Base-by-base conservation (phyloP, 2,888 invertebrate genomes). In the Drosophila leonis region DNA sequence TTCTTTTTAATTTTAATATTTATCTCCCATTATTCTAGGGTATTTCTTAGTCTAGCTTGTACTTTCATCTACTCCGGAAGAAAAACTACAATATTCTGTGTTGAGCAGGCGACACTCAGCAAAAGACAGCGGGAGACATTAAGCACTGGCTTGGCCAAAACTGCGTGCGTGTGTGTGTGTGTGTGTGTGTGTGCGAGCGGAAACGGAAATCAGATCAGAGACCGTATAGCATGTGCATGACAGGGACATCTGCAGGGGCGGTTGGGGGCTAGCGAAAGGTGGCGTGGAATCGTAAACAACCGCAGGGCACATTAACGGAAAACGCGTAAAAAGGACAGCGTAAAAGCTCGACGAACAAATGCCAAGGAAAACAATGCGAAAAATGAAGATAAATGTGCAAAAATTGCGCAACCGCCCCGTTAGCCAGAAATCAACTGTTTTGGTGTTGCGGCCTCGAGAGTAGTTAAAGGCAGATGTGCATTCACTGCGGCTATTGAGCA, bases 331-430 rank as follows among this genome's bases (percentile, higher is more conserved):
- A 71, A 59, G 54, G 64, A 44, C 70, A 67, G 49, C 77, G 63
- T 56, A 55, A 75, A 72, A 75, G 37, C 52, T 15, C 51, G 44
- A 49, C 24, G 24, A 24, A 24, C 24, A 24, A 24, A 24, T 24
- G 24, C 71, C n/a, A 65, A 68, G 63, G 71, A 76, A 72, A 75
- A 80, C 72, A 81, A 69, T 80, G 67, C 61, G 48, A 69, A 64
- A 80, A 88, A 86, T 86, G 83, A 86, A 86, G 88, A 90, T 88
- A 76, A 88, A 86, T 86, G 90, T 60, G 85, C 67, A 71, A 83
- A 83, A 66, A 86, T 78, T 75, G 69, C 68, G 80, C 69, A 68
- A 37, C 64, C 80, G 75, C 72, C 46, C 39, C 35, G 72, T 55
- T 48, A 20, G 27, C 60, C 57, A 33, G 13, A 44, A 46, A 75